Base-by-base conservation (phyloP, 2,113 vertebrate genomes). In the Mesembrinibis cayennensis region DNA sequence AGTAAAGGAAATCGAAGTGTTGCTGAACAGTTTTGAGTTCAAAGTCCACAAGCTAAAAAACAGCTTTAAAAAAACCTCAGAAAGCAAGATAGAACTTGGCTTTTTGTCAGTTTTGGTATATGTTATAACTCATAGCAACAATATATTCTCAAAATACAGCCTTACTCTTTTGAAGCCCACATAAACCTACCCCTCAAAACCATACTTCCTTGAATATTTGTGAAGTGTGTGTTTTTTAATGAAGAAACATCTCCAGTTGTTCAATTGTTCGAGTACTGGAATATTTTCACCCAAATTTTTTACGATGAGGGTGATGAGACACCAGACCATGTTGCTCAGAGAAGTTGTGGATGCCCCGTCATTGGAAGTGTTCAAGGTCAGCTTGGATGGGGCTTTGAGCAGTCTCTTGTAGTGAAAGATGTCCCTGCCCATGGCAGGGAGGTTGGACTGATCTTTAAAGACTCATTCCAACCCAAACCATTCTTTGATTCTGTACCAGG, bases 191-290 rank as follows among this genome's bases (percentile, higher is more conserved):
- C 6, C 3, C 9, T 5, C 6, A 26, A 65, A 36, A 5, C 70
- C 56, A 21, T 78, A 38, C 32, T 45, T 91, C 18, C 52, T 88
- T 47, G 13, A 65, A 8, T 58, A 49, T 77, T 92, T 83, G 29
- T 74, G 21, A 86, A 34, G 9, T 36, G 6, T 40, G 2, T 69
- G 2, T 50, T 58, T 65, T 65, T 63, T 78, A 65, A 52, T 85
- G 29, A 80, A 58, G 40, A 52, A 84, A 40, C 4, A 27, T 67
- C 11, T 76, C 26, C 34, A 73, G 26, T 21, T 87, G 16, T 85
- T 82, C 34, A 40, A 0, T 49, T 90, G 66, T 5, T 80, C 0
- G 0, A 47, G 11, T 70, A 38, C 9, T 78, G 50, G 10, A 47
- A 4, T 74, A 29, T n/a, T 34, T 34, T 90, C 30, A 55, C 14